Base-by-base conservation (phyloP, 2,797 vertebrate species). In the Varecia variegata region DNA sequence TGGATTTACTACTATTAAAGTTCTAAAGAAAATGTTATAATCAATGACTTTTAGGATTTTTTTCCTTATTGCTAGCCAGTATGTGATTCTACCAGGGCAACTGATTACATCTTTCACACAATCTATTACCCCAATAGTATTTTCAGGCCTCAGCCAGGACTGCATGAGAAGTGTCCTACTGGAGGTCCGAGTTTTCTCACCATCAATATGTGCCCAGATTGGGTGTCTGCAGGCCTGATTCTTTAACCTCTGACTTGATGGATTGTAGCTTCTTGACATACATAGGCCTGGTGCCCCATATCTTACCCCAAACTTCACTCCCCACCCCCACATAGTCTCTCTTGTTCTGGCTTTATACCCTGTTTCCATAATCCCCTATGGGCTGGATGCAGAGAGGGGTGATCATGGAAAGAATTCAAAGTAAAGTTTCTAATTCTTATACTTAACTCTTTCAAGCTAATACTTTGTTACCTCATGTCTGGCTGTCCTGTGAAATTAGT, bases 401-500 rank as follows among this genome's bases (percentile, higher is more conserved):
- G 35, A 27, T 43, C 23, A 0, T 3, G 30, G 40, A 89, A 27
- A 67, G 1, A 4, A 58, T 15, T 54, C 40, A 30, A n/a, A 47
- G 17, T 7, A 23, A 38, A 23, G 2, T 54, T 54, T 89, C 79
- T 30, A 73, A 38, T 77, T 38, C 25, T 82, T 50, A 7, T 35
- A 20, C n/a, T 81, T 81, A 77, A 32, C 43, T 60, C 5, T 67
- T 15, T 7, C 3, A 47, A 62, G 14, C 9, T 17, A 27, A 21
- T 54, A 15, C 23, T 20, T 17, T 9, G 10, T 60, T 23, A 30
- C 25, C 32, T 45, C 12, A 2, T 40, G 15, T 56, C 27, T 7
- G 11, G 3, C 21, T 2, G 8, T 38, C 2, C 20, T 8, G 1
- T 20, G 7, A 18, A 43, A 32, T 9, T 7, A n/a, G 7, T 7